Evolutionary conservation across 2,797 vertebrate genomes (phyloP).

Genomic region (Protosalanx chinensis): DNA sequence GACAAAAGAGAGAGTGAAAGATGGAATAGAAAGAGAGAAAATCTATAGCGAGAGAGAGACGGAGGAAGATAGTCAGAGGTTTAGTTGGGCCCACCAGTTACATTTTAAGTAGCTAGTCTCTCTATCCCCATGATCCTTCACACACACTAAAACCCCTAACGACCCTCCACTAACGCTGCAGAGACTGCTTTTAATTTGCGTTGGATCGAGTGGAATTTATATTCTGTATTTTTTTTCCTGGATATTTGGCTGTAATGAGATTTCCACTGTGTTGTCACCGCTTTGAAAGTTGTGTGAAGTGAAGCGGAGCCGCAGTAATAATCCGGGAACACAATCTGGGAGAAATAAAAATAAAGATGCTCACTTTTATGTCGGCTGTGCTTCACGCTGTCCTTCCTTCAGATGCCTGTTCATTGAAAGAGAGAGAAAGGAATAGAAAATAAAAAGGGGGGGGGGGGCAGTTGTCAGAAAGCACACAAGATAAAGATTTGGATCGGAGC

Average conservation of each 20-base stretch:
- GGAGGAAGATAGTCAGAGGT: not conserved
- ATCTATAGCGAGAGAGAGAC: not conserved
- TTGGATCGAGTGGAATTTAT: constrained; percentile 39
- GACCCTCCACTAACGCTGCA: constrained; percentile 63
- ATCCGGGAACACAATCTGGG: constrained; percentile 58
- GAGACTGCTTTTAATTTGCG: constrained; percentile 64
- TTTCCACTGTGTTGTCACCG: constrained; percentile 60
- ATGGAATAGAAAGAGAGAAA: too few species aligned
- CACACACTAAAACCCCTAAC: constrained; percentile 60
- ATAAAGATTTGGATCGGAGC: too few species aligned
- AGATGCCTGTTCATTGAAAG: not conserved
- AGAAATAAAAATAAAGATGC: constrained; percentile 60
- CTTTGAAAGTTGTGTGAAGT: constrained; percentile 61
- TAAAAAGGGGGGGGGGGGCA: not conserved
- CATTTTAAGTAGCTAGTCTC: constrained; percentile 46
- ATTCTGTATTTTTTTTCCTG: constrained; percentile 42
- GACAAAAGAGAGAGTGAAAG: too few species aligned
- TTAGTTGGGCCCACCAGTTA: constrained; percentile 47
- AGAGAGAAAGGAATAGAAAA: not conserved
- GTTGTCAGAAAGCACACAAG: too few species aligned
- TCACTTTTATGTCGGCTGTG: constrained; percentile 46
- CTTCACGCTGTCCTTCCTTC: constrained; percentile 27
- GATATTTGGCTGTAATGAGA: constrained; percentile 60
- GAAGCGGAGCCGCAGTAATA: constrained; percentile 45
- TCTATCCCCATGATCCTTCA: constrained; percentile 38